These are phyloP conservation scores for Eueides isabella DNA, from an alignment of 1,140 invertebrate species.

Conservation along the genomic window DNA sequence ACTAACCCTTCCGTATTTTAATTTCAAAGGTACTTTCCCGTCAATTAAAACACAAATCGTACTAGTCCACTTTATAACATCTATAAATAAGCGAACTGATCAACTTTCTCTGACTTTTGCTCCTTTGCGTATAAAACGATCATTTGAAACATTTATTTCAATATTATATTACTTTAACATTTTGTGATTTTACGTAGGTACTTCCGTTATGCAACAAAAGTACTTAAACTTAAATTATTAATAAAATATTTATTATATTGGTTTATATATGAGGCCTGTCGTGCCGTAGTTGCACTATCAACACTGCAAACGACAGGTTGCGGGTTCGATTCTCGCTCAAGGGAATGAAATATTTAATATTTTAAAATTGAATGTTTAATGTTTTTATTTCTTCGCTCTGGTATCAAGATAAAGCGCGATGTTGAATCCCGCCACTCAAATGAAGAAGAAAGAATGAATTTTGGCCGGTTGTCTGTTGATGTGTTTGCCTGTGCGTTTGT, in stretches of 20 bases:
- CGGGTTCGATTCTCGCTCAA: too few relatives aligned
- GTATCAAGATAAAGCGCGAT: too few relatives aligned
- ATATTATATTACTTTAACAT: not conserved
- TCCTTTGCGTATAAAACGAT: not conserved
- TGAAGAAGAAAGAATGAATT: too few relatives aligned
- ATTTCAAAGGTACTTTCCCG: not conserved
- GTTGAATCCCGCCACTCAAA: too few relatives aligned
- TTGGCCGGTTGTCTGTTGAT: too few relatives aligned
- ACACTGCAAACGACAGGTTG: too few relatives aligned
- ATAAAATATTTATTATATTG: not conserved
- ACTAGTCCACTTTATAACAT: slow-evolving; percentile 7
- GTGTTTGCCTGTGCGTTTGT: too few relatives aligned
- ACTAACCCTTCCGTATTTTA: not conserved
- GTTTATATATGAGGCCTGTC: not conserved
- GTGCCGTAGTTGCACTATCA: too few relatives aligned
- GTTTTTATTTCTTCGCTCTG: too few relatives aligned
- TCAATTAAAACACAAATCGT: slow-evolving; percentile 1
- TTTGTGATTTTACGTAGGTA: not conserved
- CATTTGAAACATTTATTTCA: slow-evolving; percentile 11
- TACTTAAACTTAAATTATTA: not conserved
- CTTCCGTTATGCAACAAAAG: not conserved
- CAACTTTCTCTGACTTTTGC: slow-evolving; percentile 20
- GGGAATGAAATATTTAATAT: too few relatives aligned
- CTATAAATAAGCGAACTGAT: slow-evolving; percentile 19
- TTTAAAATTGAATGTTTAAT: too few relatives aligned